Evolutionary conservation across 2,113 vertebrate species (phyloP).

Genomic region (Archocentrus centrarchus): DNA sequence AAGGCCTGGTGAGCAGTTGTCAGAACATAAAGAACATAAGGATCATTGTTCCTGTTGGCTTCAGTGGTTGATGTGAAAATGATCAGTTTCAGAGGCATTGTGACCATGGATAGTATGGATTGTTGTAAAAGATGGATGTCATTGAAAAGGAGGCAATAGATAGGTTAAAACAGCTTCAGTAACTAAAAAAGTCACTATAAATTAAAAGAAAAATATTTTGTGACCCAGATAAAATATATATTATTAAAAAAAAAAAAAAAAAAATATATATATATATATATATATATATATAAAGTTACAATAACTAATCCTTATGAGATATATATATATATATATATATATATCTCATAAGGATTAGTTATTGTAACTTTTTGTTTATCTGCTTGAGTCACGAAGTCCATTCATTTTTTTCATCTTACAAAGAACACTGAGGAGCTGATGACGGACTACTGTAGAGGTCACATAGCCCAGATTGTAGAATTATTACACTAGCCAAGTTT

Average conservation of each 20-base stretch:
- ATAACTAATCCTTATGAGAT: too few species aligned
- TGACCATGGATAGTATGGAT: not conserved
- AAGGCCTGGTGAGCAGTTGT: slow-evolving; percentile 11
- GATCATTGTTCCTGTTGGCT: slow-evolving; percentile 19
- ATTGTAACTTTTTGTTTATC: not conserved
- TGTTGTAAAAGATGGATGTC: not conserved
- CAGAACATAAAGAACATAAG: slow-evolving; percentile 17
- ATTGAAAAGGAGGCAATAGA: not conserved
- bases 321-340: too few species aligned
- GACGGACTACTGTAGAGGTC: not conserved
- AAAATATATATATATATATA: too few species aligned
- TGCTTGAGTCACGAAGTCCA: not conserved
- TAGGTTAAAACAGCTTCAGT: not conserved
- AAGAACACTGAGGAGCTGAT: not conserved
- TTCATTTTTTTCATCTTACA: not conserved
- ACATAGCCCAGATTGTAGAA: not conserved
- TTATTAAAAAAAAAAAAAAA: too few species aligned
- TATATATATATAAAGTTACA: too few species aligned
- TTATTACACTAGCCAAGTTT: not conserved
- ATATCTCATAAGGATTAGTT: not conserved
- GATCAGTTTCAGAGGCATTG: not conserved
- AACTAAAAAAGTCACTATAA: not conserved
- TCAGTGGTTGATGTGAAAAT: slow-evolving; percentile 30
- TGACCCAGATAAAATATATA: not conserved
- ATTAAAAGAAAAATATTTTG: not conserved